Conservation (phyloP, 1,140 invertebrate genomes). For the Drosophila simulans region DNA sequence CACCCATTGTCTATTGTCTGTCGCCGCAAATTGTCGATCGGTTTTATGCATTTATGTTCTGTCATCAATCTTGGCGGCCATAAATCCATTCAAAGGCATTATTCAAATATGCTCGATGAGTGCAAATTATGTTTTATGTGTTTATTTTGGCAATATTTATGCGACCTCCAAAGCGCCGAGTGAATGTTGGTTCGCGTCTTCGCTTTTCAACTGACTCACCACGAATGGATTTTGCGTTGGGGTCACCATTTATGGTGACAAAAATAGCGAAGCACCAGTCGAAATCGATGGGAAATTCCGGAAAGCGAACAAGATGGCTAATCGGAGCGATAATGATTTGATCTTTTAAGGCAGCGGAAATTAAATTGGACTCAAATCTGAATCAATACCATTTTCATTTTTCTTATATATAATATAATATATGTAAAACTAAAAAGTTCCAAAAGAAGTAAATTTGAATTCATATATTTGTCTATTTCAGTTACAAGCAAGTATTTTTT, state of each 20-base stretch:
- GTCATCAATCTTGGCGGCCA: conserved; percentile 37
- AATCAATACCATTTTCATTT: neutral
- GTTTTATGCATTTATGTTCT: conserved; percentile 47
- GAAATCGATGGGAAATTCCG: conserved; percentile 2
- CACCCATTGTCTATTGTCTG: neutral
- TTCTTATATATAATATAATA: neutral
- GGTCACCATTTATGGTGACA: conserved; percentile 52
- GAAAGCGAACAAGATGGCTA: neutral
- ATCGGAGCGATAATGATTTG: neutral
- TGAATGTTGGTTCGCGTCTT: conserved; percentile 52
- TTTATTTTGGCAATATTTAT: conserved; percentile 49
- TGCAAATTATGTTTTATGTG: conserved; percentile 65
- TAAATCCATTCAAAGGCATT: conserved; percentile 44
- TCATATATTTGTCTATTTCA: no score
- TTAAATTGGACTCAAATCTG: neutral
- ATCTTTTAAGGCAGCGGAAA: conserved; percentile 6
- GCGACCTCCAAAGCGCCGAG: conserved; percentile 56
- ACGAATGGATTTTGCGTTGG: conserved; percentile 4
- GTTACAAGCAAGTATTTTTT: no score
- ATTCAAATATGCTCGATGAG: conserved; percentile 39
- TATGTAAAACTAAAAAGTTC: neutral
- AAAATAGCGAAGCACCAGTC: neutral
- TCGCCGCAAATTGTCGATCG: conserved; percentile 17
- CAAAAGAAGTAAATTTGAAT: neutral
- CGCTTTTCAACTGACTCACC: conserved; percentile 48